phyloP scores from a whole-genome alignment of 2,113 vertebrate genomes.

The Gallinago paraguaiae region DNA sequence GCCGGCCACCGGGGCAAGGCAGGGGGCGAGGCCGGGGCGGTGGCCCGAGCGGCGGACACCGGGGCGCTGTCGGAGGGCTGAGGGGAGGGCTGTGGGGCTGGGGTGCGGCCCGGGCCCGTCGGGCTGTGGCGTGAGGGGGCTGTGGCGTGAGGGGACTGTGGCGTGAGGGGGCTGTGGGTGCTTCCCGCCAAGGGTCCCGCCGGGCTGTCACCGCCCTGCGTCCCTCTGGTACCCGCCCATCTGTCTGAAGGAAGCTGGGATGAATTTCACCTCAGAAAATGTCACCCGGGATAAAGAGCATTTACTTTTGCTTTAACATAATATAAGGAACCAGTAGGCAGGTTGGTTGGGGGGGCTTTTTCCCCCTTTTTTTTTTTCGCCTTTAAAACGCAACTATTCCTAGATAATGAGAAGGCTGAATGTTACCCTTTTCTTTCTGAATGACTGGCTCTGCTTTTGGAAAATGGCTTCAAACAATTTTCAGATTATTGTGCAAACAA shows the following conservation, averaged over 20 bases:
- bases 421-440: not conserved
- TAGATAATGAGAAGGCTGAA: not conserved
- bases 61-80: not conserved
- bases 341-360: not conserved
- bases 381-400: not conserved
- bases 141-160: not conserved
- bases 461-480: not conserved
- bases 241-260: not conserved
- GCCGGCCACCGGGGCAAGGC: not conserved
- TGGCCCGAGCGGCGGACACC: not conserved
- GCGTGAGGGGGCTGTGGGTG: not conserved
- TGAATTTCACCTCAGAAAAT: not conserved
- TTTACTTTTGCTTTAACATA: not conserved
- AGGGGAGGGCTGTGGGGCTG: not conserved
- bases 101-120: not conserved
- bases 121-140: not conserved
- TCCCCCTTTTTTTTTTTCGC: accelerated
- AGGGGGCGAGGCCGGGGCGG: too few relatives aligned
- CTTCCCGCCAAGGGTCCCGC: not conserved
- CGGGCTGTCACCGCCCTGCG: not conserved
- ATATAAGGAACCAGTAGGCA: not conserved
- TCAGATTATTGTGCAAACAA: not conserved
- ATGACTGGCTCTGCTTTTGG: not conserved
- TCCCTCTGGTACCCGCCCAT: not conserved
- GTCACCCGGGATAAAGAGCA: not conserved